These are phyloP conservation scores for Cyprinodon tularosa DNA, from an alignment of 2,113 vertebrate species.

Conservation along the genomic window DNA sequence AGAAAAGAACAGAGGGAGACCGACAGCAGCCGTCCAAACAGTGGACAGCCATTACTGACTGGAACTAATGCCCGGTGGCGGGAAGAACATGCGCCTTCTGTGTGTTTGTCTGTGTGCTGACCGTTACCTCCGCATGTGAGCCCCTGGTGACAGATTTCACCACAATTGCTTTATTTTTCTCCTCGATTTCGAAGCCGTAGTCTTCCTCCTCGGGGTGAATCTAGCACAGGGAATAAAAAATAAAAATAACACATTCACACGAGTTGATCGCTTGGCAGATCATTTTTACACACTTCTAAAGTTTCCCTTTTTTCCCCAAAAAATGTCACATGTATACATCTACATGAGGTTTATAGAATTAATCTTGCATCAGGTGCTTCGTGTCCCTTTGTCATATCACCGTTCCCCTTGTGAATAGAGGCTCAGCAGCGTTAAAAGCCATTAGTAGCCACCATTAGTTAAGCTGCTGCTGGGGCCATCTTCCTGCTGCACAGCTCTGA, in stretches of 20 bases:
- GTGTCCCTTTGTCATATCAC: neutral
- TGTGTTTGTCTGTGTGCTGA: slow-evolving; percentile 24
- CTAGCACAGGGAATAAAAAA: slow-evolving; percentile 69
- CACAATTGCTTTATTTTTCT: slow-evolving; percentile 93
- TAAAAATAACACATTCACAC: slow-evolving; percentile 11
- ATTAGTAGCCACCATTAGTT: slow-evolving; percentile 68
- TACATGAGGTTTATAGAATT: slow-evolving; percentile 27
- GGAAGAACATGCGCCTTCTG: slow-evolving; percentile 18
- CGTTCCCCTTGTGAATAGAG: slow-evolving; percentile 12
- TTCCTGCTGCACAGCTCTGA: slow-evolving; percentile 66
- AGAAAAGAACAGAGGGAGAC: slow-evolving; percentile 33
- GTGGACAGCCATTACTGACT: slow-evolving; percentile 62
- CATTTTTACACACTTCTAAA: neutral
- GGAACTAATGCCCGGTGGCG: slow-evolving; percentile 58
- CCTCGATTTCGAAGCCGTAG: slow-evolving; percentile 97
- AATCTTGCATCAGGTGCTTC: slow-evolving; percentile 28
- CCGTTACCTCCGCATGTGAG: slow-evolving; percentile 92
- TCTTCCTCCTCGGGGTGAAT: slow-evolving; percentile 94
- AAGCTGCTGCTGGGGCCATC: slow-evolving; percentile 38
- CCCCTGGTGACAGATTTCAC: slow-evolving; percentile 93
- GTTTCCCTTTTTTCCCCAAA: neutral
- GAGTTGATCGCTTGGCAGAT: neutral
- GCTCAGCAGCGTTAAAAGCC: slow-evolving; percentile 46
- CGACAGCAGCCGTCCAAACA: slow-evolving; percentile 65
- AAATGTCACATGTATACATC: neutral